Percentiles rank a stretch among this genome's conserved stretches.
Evolutionary conservation across 1,140 invertebrate species (phyloP).

Genomic region (Vanessa atalanta): DNA sequence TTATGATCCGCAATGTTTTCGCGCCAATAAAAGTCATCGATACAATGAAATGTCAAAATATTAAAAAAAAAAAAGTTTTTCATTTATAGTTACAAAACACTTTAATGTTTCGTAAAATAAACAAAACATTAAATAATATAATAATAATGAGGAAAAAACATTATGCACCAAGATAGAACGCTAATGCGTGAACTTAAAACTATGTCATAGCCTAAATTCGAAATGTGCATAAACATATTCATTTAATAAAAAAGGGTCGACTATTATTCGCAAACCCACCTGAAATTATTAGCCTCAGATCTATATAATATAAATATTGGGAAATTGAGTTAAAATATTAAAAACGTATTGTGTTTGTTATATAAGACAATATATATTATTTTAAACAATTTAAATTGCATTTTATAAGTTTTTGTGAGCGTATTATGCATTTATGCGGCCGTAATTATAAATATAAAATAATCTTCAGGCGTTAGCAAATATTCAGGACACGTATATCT

Average conservation of each 20-base stretch:
- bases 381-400: too few species aligned
- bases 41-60: neutral
- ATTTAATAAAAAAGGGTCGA: neutral
- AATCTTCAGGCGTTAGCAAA: too few species aligned
- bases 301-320: too few species aligned
- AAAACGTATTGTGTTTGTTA: too few species aligned
- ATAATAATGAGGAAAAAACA: conserved; percentile 51
- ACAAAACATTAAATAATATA: conserved; percentile 39
- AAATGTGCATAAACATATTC: conserved; percentile 32
- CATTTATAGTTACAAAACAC: conserved; percentile 8
- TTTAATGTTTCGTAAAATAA: conserved; percentile 12
- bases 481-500: too few species aligned
- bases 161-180: conserved; percentile 58
- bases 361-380: too few species aligned
- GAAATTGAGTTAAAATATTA: too few species aligned
- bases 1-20: neutral
- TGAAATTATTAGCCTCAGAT: neutral
- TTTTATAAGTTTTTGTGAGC: too few species aligned
- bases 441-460: too few species aligned
- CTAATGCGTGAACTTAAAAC: conserved; percentile 32
- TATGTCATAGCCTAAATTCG: conserved; percentile 68
- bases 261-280: neutral
- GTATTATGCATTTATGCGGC: too few species aligned
- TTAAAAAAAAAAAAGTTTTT: neutral
- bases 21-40: neutral